These are phyloP conservation scores for Borostomias antarcticus DNA, from an alignment of 2,797 vertebrate genomes.

Conservation along the genomic window DNA sequence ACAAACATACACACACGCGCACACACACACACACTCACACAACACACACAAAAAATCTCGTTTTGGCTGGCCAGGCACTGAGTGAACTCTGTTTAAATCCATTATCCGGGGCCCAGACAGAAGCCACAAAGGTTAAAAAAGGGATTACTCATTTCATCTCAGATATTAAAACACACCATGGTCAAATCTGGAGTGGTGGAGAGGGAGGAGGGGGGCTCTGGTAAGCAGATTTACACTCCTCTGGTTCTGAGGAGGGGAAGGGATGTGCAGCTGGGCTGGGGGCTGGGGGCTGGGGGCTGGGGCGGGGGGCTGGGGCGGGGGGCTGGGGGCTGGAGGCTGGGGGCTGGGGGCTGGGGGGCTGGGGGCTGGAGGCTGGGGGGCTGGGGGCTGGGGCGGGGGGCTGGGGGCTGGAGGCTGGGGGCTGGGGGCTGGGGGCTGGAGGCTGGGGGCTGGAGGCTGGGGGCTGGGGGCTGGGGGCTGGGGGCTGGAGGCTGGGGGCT, in stretches of 20 bases:
- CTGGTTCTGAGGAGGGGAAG: conserved; percentile 36
- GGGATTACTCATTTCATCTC: conserved; percentile 61
- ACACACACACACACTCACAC: conserved; percentile 3
- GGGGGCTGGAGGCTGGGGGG: no score
- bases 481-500: no score
- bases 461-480: no score
- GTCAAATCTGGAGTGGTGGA: conserved; percentile 51
- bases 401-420: no score
- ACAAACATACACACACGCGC: conserved; percentile 4
- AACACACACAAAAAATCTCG: conserved; percentile 32
- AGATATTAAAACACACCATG: conserved; percentile 61
- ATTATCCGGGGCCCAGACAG: conserved; percentile 49
- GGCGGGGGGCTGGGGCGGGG: no score
- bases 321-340: no score
- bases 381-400: no score
- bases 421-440: no score
- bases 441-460: no score
- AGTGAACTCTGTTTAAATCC: conserved; percentile 49
- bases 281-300: no score
- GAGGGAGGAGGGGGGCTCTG: conserved; percentile 51
- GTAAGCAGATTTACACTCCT: conserved; percentile 65
- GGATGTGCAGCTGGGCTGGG: no score
- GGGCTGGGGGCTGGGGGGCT: no score
- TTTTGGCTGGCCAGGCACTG: conserved; percentile 24
- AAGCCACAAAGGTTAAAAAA: conserved; percentile 61